phyloP scores from a whole-genome alignment of 2,113 vertebrate genomes.

The Cebidichthys violaceus region DNA sequence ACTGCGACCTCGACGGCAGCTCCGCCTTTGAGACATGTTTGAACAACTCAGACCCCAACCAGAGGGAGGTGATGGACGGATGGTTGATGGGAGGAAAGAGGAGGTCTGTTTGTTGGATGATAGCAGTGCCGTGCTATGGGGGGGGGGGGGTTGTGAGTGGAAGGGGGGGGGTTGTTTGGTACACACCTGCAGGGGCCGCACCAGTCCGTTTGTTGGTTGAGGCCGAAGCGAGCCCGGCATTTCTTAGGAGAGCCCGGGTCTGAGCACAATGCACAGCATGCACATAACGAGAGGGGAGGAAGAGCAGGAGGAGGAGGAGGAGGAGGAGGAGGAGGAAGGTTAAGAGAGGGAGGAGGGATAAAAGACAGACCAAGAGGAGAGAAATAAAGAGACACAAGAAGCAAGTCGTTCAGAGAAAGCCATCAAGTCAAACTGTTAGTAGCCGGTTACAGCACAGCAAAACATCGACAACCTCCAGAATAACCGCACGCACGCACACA shows the following conservation, averaged over 20 bases:
- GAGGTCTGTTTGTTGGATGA: conserved; percentile 67
- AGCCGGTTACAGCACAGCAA: conserved; percentile 29
- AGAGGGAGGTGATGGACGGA: conserved; percentile 30
- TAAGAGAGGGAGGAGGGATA: conserved; percentile 36
- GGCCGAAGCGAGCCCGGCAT: conserved; percentile 99
- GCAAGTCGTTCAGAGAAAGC: conserved; percentile 40
- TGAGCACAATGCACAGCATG: conserved; percentile 91
- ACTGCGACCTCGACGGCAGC: neutral
- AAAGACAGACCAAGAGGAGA: conserved; percentile 6
- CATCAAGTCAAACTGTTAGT: conserved; percentile 69
- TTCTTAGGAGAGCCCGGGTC: conserved; percentile 99
- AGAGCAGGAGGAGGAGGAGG: conserved; percentile 45
- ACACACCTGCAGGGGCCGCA: conserved; percentile 99
- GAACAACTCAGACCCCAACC: neutral
- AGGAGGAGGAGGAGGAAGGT: conserved; percentile 62
- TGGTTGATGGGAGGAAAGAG: conserved; percentile 44
- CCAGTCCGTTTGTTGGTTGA: conserved; percentile 99
- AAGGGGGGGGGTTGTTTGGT: conserved; percentile 71
- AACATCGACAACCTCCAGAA: conserved; percentile 24
- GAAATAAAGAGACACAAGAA: conserved; percentile 32
- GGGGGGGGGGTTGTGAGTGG: conserved; percentile 38
- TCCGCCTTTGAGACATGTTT: conserved; percentile 16
- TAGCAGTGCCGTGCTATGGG: conserved; percentile 78
- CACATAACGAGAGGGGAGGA: conserved; percentile 75
- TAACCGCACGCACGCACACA: neutral